Conservation (phyloP, 2,888 invertebrate species). For the Caprella mutica region DNA sequence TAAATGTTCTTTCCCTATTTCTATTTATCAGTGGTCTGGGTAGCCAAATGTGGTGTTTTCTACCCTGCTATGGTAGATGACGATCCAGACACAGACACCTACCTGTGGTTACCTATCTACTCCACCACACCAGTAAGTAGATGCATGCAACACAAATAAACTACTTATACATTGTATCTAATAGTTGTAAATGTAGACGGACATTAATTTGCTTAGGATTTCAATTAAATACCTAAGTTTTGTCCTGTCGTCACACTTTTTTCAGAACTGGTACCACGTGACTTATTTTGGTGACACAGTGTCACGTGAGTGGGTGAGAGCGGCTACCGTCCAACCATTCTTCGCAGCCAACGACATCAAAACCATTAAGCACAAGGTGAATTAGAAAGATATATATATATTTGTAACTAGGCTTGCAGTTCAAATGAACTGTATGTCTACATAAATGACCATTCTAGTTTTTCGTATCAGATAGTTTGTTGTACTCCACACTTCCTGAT, state of each 20-base stretch:
- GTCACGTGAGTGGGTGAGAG: constrained; percentile 45
- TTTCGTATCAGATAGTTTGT: too few relatives aligned
- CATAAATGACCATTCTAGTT: too few relatives aligned
- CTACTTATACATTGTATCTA: too few relatives aligned
- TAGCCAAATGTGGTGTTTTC: constrained; percentile 53
- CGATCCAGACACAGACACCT: constrained; percentile 52
- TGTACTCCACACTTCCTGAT: too few relatives aligned
- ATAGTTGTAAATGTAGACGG: too few relatives aligned
- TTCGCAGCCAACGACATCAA: neutral
- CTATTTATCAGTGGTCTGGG: constrained; percentile 51
- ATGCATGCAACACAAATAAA: too few relatives aligned
- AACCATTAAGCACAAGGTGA: too few relatives aligned
- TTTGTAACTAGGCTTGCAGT: too few relatives aligned
- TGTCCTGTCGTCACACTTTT: constrained; percentile 33
- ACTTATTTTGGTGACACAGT: constrained; percentile 46
- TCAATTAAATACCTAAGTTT: neutral
- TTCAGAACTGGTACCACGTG: constrained; percentile 49
- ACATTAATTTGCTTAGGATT: neutral
- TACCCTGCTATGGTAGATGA: constrained; percentile 63
- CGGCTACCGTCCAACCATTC: neutral
- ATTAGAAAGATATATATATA: too few relatives aligned
- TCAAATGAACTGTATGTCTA: too few relatives aligned
- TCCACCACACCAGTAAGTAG: constrained; percentile 10
- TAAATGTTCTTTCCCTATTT: neutral
- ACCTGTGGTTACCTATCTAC: constrained; percentile 48